Conservation (phyloP, 2,113 vertebrate species). For the Coptodon rendalli region DNA sequence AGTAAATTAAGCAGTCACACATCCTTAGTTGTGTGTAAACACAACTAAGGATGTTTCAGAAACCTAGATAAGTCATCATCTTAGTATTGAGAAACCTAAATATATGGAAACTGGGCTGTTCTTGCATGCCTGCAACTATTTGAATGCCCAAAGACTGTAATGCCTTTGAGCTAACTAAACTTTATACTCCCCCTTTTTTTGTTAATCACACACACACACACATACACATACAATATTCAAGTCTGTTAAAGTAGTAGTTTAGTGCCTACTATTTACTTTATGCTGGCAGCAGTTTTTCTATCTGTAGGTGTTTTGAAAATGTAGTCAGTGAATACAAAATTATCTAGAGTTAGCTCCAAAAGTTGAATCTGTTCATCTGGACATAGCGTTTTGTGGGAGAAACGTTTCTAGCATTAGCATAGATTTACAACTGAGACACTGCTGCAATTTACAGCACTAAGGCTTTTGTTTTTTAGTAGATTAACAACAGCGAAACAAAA, state of each 20-base stretch:
- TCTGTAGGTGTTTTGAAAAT: background rate
- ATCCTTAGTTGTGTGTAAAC: background rate
- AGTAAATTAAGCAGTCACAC: background rate
- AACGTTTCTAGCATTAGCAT: background rate
- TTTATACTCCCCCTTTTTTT: background rate
- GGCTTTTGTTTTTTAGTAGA: background rate
- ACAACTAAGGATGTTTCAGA: background rate
- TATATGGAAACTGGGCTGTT: background rate
- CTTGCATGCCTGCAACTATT: background rate
- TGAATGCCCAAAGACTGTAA: background rate
- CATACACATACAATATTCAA: background rate
- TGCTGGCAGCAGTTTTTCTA: background rate
- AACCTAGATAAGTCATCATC: background rate
- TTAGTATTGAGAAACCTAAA: background rate
- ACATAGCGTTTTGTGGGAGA: no score
- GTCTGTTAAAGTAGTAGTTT: background rate
- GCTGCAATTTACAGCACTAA: background rate
- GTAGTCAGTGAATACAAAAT: background rate
- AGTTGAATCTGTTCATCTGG: no score
- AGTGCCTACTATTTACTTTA: background rate
- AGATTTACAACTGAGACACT: background rate
- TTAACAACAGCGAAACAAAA: background rate
- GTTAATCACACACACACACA: background rate
- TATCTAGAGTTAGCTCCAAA: background rate
- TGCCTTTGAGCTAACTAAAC: background rate